phyloP scores from a whole-genome alignment of 2,113 vertebrate genomes.

The Oreochromis niloticus region DNA sequence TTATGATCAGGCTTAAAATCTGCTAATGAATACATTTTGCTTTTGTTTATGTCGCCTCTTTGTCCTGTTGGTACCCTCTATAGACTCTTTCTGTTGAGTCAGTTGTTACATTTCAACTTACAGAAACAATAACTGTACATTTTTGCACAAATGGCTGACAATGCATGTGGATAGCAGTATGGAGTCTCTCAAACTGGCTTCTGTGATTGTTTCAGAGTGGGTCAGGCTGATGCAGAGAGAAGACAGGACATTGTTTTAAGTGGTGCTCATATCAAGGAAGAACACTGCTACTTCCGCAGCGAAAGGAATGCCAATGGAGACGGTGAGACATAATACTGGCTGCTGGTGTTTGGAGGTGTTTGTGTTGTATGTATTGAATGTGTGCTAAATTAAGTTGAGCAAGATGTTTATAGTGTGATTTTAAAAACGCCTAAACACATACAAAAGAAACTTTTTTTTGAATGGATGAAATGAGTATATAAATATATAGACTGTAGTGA shows the following conservation, averaged over 20 bases:
- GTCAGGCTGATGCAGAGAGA: constrained; percentile 90
- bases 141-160: neutral
- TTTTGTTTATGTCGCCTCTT: neutral
- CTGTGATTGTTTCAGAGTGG: constrained; percentile 78
- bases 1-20: neutral
- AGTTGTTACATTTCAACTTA: neutral
- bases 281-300: constrained; percentile 94
- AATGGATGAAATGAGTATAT: neutral
- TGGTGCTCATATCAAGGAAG: constrained; percentile 94
- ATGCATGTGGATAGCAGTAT: neutral
- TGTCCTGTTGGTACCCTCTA: neutral
- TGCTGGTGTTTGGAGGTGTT: neutral
- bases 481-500: neutral
- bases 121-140: neutral
- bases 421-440: neutral
- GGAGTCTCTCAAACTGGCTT: constrained; percentile 24
- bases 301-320: constrained; percentile 85
- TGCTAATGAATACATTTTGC: neutral
- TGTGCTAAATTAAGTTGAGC: neutral
- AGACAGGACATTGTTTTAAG: constrained; percentile 97
- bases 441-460: neutral
- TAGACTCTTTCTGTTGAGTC: neutral
- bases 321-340: constrained; percentile 69
- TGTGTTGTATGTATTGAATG: neutral
- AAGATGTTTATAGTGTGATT: neutral